These are phyloP conservation scores for Gnatocerus cornutus DNA, from an alignment of 2,888 invertebrate species.

Conservation along the genomic window DNA sequence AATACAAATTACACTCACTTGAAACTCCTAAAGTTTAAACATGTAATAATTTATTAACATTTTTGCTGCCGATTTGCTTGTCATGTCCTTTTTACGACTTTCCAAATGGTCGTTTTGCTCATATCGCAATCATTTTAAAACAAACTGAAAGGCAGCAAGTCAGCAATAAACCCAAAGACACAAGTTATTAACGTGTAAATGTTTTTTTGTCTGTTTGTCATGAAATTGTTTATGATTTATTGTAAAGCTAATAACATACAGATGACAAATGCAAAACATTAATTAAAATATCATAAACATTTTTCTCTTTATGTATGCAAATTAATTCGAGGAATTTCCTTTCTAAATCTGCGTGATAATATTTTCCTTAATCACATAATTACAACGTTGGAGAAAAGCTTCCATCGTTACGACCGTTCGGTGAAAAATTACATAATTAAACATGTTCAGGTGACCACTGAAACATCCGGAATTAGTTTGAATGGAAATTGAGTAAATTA, in stretches of 20 bases:
- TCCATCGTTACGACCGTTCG: background rate
- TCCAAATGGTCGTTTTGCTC: too few species aligned
- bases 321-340: constrained; percentile 39
- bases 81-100: too few species aligned
- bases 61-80: too few species aligned
- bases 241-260: constrained; percentile 12
- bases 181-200: too few species aligned
- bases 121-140: too few species aligned
- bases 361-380: constrained; percentile 43
- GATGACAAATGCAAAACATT: constrained; percentile 38
- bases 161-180: too few species aligned
- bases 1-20: too few species aligned
- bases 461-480: constrained; percentile 32
- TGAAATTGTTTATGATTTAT: constrained; percentile 22
- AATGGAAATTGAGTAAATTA: constrained; percentile 34
- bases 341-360: constrained; percentile 38
- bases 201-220: background rate
- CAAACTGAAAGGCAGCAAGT: too few species aligned
- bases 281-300: constrained; percentile 39
- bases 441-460: constrained; percentile 16
- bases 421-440: constrained; percentile 35
- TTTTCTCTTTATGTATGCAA: constrained; percentile 30
- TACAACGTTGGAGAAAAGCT: constrained; percentile 22
- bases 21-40: too few species aligned
- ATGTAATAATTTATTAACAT: background rate